Percentiles rank a stretch among this genome's conserved stretches.
Evolutionary conservation across 2,888 invertebrate species (phyloP).

Genomic region (Marasmarcha lunaedactyla): DNA sequence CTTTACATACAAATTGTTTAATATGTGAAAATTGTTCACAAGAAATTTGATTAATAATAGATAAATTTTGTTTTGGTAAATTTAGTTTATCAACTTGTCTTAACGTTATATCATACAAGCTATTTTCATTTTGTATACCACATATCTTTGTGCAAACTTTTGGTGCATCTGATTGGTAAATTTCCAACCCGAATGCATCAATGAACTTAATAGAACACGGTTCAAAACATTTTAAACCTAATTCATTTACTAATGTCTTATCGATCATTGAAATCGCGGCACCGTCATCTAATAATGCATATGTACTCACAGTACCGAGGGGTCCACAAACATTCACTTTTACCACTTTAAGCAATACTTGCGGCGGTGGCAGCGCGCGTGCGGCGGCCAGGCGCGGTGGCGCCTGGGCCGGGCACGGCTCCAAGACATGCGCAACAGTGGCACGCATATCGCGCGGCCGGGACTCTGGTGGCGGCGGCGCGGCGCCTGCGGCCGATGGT

Average conservation of each 20-base stretch:
- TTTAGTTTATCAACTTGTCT: conserved; percentile 11
- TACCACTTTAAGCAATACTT: too few species aligned
- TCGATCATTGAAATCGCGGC: conserved; percentile 13
- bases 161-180: conserved; percentile 9
- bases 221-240: conserved; percentile 3
- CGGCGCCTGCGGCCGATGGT: too few species aligned
- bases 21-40: conserved; percentile 9
- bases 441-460: too few species aligned
- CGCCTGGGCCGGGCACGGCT: too few species aligned
- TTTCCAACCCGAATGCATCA: background rate
- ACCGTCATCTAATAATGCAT: conserved; percentile 15
- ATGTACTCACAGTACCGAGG: too few species aligned
- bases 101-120: conserved; percentile 7
- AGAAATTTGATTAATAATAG: conserved; percentile 7
- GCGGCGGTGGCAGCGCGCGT: too few species aligned
- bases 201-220: conserved; percentile 5
- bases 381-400: too few species aligned
- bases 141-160: conserved; percentile 9
- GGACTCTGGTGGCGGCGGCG: too few species aligned
- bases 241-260: conserved; percentile 4
- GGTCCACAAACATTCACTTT: too few species aligned
- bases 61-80: conserved; percentile 14
- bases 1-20: conserved; percentile 11
- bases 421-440: too few species aligned
- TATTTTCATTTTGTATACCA: conserved; percentile 6